Evolutionary conservation across 2,888 invertebrate species (phyloP), one percentile per base, ranked within the genome.

Genomic region (Oligia fasciuncula): DNA sequence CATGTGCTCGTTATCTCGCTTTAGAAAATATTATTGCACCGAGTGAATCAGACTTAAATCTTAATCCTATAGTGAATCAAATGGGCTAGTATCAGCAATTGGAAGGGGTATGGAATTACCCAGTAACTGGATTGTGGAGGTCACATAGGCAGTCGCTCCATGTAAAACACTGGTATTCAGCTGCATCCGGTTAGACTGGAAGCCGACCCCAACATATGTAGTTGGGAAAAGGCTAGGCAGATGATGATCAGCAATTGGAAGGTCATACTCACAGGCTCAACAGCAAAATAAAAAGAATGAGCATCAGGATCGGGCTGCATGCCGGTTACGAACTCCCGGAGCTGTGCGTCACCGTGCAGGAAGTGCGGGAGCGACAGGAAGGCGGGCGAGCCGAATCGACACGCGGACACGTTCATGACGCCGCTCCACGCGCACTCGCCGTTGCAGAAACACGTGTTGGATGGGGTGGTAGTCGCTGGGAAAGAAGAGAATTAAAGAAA

Each of bases 311-410:
- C 97, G 0, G 99, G 98, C 2, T 94, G 88, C 91, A 99, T 90
- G 0, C 99, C 99, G 0, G 97, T 96, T 0, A 99, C 97, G 69
- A 96, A 95, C 23, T 98, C 95, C 19, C 96, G 86, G 83, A 98
- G 98, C 82, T 94, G 96, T 0, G 97, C 97, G 95, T 98, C 99
- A 0, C 97, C 99, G 88, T 98, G 97, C 91, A 98, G 97, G 94
- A 98, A 99, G 95, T 99, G 99, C 0, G 99, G 99, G 87, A 98
- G 97, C 0, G 99, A 98, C 86, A 98, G 97, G 92, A 98, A 98
- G 0, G 98, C 98, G 0, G 99, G 99, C 0, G 98, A 98, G 11
- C 98, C 98, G 91, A 97, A 98, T 75, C 98, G 97, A 88, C 98
- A 98, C 0, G 98, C 96, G 0, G 98, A 98, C n/a, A 98, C 97